Conservation (phyloP, 2,113 vertebrate genomes). For the Mungos mungo region DNA sequence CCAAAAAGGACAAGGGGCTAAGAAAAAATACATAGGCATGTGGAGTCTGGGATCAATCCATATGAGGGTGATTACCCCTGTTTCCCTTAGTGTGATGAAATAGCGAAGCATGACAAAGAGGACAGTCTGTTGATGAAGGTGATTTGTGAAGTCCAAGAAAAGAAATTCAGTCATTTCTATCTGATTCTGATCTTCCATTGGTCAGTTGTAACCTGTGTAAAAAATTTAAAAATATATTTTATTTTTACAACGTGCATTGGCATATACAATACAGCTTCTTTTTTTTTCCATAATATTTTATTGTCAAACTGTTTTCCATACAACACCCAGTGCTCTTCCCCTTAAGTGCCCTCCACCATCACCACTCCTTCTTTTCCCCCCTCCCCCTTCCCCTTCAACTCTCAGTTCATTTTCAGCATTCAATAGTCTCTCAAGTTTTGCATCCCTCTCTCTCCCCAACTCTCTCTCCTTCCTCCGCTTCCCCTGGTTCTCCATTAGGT, state of each 20-base stretch:
- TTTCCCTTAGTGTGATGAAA: conserved; percentile 61
- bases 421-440: too few species aligned
- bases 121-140: neutral
- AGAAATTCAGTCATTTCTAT: conserved; percentile 58
- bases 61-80: conserved; percentile 29
- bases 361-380: too few species aligned
- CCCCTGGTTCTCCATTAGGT: too few species aligned
- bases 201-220: neutral
- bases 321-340: too few species aligned
- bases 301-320: too few species aligned
- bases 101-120: conserved; percentile 50
- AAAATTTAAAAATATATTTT: neutral
- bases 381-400: too few species aligned
- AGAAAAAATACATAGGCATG: conserved; percentile 72
- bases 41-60: conserved; percentile 36
- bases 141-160: conserved; percentile 55
- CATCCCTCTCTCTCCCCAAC: too few species aligned
- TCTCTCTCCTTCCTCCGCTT: too few species aligned
- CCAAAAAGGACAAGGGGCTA: conserved; percentile 70
- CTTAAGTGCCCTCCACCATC: too few species aligned
- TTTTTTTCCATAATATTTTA: too few species aligned
- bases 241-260: neutral
- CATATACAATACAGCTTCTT: too few species aligned
- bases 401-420: too few species aligned
- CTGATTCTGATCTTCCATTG: conserved; percentile 48